Evolutionary conservation across 2,888 invertebrate species (phyloP).

Genomic region (Aromia moschata): DNA sequence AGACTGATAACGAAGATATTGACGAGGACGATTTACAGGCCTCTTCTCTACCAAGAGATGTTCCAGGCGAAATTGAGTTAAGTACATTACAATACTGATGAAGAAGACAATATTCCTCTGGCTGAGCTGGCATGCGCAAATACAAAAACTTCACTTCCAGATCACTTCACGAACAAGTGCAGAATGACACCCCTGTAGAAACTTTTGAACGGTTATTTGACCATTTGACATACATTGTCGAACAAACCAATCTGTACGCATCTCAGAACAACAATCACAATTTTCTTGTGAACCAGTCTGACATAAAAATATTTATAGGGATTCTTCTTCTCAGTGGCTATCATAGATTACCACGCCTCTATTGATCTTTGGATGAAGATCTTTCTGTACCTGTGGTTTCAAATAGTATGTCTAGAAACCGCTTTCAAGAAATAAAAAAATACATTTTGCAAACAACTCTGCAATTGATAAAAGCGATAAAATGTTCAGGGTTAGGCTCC

Average conservation of each 20-base stretch:
- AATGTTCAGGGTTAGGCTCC: too few relatives aligned
- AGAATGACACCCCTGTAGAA: neutral
- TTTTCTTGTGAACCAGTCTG: too few relatives aligned
- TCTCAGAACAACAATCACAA: too few relatives aligned
- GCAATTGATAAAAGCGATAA: neutral
- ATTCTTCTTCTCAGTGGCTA: neutral
- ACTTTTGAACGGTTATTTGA: neutral
- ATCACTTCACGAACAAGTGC: neutral
- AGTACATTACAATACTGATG: too few relatives aligned
- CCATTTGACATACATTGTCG: neutral
- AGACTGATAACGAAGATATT: too few relatives aligned
- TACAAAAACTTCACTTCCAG: too few relatives aligned
- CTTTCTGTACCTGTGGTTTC: neutral
- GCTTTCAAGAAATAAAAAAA: neutral
- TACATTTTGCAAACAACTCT: neutral
- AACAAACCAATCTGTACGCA: neutral
- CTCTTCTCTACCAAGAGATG: too few relatives aligned
- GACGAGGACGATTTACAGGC: too few relatives aligned
- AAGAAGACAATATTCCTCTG: too few relatives aligned
- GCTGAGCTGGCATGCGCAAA: too few relatives aligned
- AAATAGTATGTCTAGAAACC: neutral
- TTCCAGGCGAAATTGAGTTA: too few relatives aligned
- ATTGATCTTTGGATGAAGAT: neutral
- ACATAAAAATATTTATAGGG: too few relatives aligned
- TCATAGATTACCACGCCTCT: neutral